These are phyloP conservation scores for Troides helena DNA, from an alignment of 2,888 invertebrate species.

Conservation along the genomic window DNA sequence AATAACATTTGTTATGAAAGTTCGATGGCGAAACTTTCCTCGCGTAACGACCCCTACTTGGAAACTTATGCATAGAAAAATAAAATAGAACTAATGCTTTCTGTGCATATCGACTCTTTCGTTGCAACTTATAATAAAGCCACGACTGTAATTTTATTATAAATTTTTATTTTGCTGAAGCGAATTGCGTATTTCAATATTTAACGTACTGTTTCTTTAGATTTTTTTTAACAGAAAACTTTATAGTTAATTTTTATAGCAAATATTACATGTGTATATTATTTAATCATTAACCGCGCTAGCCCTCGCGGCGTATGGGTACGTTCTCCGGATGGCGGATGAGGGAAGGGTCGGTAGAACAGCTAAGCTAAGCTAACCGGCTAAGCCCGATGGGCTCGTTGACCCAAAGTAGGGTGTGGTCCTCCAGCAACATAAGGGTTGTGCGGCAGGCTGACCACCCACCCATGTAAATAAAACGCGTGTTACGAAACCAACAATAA, in stretches of 20 bases:
- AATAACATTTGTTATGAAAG: slow-evolving; percentile 30
- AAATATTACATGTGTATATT: not conserved
- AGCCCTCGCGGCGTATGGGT: too few relatives aligned
- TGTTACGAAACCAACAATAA: too few relatives aligned
- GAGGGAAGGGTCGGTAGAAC: too few relatives aligned
- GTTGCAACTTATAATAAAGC: slow-evolving; percentile 26
- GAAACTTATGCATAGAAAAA: slow-evolving; percentile 29
- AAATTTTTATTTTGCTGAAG: slow-evolving; percentile 6
- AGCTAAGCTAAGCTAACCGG: too few relatives aligned
- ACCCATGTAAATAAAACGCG: too few relatives aligned
- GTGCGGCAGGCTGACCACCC: too few relatives aligned
- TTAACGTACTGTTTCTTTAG: not conserved
- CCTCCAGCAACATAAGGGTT: too few relatives aligned
- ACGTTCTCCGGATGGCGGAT: too few relatives aligned
- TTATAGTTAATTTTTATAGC: too few relatives aligned
- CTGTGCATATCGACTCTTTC: slow-evolving; percentile 26
- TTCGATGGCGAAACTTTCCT: slow-evolving; percentile 28
- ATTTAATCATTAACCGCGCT: too few relatives aligned
- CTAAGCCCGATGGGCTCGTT: too few relatives aligned
- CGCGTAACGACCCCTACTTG: slow-evolving; percentile 28
- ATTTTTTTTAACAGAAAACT: not conserved
- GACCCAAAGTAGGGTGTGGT: too few relatives aligned
- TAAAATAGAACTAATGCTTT: slow-evolving; percentile 26
- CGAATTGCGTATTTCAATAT: not conserved
- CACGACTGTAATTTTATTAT: slow-evolving; percentile 2